Conservation (phyloP, 2,113 vertebrate species). For the Alces alces region DNA sequence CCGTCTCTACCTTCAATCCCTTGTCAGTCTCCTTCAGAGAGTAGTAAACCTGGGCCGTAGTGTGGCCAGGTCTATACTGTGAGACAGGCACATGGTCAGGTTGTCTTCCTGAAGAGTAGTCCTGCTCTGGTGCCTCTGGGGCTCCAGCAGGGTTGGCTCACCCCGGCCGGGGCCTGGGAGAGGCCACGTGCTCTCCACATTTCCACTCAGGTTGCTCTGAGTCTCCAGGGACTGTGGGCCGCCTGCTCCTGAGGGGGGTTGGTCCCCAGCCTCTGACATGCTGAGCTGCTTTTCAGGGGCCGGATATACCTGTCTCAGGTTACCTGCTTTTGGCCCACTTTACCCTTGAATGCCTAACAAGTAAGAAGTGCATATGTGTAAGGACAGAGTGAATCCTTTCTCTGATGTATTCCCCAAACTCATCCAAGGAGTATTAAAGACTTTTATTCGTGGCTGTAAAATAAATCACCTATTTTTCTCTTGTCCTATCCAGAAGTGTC, state of each 20-base stretch:
- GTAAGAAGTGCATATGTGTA: neutral
- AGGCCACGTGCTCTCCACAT: neutral
- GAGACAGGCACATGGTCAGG: neutral
- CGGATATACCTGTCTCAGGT: neutral
- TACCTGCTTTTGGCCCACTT: neutral
- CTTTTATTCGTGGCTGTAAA: neutral
- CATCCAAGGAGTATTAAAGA: neutral
- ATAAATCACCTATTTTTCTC: neutral
- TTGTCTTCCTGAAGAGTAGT: neutral
- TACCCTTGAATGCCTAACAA: neutral
- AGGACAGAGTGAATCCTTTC: neutral
- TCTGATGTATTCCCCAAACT: neutral
- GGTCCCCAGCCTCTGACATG: neutral
- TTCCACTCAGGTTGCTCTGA: neutral
- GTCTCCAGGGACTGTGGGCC: neutral
- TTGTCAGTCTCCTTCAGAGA: neutral
- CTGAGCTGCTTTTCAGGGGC: neutral
- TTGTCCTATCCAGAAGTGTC: neutral
- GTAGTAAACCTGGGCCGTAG: neutral
- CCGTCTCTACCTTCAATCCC: neutral
- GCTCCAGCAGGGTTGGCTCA: neutral
- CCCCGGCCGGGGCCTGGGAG: neutral
- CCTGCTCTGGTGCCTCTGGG: accelerated
- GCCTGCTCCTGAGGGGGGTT: neutral
- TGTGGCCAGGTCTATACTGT: neutral